Conservation (phyloP, 2,888 invertebrate species). For the Phorcus lineatus region DNA sequence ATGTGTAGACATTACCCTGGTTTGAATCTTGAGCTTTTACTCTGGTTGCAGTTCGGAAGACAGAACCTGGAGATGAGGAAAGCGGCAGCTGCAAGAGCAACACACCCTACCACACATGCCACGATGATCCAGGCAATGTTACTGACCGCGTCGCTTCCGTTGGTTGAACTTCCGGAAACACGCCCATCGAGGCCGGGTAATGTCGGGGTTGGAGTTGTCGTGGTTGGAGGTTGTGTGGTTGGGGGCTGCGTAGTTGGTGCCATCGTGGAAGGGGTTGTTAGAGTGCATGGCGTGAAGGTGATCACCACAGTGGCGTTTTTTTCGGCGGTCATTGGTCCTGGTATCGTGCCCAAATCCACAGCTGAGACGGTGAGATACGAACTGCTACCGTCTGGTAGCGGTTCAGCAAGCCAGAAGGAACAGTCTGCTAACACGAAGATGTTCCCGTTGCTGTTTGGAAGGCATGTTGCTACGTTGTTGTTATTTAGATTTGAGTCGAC, state of each 20-base stretch:
- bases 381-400: not conserved
- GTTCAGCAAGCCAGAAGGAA: not conserved
- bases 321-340: not conserved
- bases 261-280: not conserved
- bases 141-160: not conserved
- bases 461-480: not conserved
- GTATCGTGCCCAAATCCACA: not conserved
- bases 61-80: not conserved
- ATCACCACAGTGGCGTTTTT: not conserved
- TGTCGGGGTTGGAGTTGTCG: not conserved
- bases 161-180: not conserved
- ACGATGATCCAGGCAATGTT: slow-evolving; percentile 13
- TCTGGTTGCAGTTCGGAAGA: not conserved
- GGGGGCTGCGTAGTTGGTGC: not conserved
- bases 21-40: not conserved
- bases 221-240: not conserved
- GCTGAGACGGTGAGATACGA: not conserved
- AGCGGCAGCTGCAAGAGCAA: not conserved
- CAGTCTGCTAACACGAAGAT: not conserved
- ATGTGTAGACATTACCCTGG: not conserved
- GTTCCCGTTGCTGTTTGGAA: not conserved
- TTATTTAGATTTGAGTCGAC: not conserved
- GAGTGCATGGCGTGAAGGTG: not conserved
- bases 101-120: not conserved
- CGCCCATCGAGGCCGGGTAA: not conserved